phyloP scores from a whole-genome alignment of 2,797 vertebrate genomes.

The Propithecus deckenii region DNA sequence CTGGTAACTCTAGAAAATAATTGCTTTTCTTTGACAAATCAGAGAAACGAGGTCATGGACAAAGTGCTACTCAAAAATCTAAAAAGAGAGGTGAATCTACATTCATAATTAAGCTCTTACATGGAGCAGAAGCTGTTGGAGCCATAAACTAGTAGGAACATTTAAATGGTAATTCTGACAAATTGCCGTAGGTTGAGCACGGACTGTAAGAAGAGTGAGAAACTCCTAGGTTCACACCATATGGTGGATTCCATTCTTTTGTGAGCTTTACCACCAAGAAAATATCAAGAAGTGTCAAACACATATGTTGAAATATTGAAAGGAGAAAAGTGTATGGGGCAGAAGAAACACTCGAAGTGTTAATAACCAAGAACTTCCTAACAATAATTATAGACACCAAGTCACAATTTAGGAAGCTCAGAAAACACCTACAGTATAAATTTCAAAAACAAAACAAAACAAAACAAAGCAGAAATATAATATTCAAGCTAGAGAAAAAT shows the following conservation, averaged over 20 bases:
- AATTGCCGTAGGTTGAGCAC: not conserved
- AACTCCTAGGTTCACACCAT: rapidly evolving
- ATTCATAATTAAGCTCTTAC: not conserved
- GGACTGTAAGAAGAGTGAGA: not conserved
- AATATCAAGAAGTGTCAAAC: not conserved
- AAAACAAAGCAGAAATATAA: not conserved
- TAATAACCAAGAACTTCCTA: not conserved
- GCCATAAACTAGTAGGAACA: not conserved
- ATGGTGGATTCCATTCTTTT: not conserved
- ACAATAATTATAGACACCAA: not conserved
- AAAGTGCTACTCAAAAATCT: not conserved
- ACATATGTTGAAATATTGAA: not conserved
- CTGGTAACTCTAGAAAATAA: not conserved
- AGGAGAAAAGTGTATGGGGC: not conserved
- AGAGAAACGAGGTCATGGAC: not conserved
- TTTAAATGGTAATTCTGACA: not conserved
- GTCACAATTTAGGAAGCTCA: not conserved
- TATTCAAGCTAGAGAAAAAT: not conserved
- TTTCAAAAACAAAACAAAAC: not conserved
- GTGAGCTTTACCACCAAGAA: not conserved
- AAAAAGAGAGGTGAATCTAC: not conserved
- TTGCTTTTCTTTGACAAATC: not conserved
- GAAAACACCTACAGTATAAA: not conserved
- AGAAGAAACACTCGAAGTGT: not conserved
- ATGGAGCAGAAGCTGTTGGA: not conserved